phyloP scores from a whole-genome alignment of 2,888 invertebrate genomes.

The Myathropa florea region DNA sequence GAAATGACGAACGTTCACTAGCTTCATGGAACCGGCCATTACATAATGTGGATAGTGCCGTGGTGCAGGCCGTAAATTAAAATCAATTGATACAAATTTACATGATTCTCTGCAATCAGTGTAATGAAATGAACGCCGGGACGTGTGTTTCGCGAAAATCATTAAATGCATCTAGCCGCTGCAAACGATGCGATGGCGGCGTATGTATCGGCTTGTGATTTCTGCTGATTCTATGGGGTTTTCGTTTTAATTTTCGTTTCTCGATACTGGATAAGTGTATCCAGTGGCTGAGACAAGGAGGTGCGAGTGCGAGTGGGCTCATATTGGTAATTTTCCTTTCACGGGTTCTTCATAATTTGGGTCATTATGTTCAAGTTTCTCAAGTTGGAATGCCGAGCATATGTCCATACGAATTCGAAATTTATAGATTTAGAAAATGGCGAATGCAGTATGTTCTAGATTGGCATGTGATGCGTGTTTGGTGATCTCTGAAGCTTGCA shows the following conservation, averaged over 20 bases:
- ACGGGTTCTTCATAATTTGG: neutral
- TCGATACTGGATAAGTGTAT: neutral
- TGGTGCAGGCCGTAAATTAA: constrained; percentile 28
- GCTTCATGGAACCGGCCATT: neutral
- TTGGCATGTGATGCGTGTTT: neutral
- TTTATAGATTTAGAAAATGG: neutral
- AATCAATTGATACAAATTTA: constrained; percentile 52
- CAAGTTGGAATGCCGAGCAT: neutral
- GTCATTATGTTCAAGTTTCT: neutral
- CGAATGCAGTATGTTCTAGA: neutral
- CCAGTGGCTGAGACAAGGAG: neutral
- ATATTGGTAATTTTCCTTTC: neutral
- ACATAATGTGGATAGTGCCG: constrained; percentile 13
- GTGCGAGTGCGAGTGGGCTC: neutral
- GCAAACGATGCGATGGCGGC: neutral
- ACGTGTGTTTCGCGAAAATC: constrained; percentile 17
- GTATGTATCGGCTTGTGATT: neutral
- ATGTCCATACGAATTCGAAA: neutral
- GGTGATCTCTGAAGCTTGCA: neutral
- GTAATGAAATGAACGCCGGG: constrained; percentile 25
- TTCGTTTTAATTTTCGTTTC: neutral
- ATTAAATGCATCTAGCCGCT: neutral
- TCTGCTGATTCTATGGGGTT: neutral
- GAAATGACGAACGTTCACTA: constrained; percentile 25
- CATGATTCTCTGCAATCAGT: constrained; percentile 46